Evolutionary conservation across 2,113 vertebrate species (phyloP).

Genomic region (Centropus bengalensis): DNA sequence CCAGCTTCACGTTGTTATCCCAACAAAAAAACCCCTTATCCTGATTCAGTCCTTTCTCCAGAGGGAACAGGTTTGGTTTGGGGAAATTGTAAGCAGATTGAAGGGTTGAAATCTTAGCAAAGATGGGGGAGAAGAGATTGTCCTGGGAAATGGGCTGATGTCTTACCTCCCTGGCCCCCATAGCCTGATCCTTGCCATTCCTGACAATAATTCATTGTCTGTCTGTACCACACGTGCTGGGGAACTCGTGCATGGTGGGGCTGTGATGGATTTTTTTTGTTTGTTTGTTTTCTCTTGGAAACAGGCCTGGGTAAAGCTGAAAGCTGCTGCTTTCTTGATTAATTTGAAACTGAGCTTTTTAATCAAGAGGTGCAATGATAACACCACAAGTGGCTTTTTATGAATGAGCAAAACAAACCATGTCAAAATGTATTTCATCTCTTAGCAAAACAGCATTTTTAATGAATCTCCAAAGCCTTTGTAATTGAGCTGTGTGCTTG

Average conservation of each 20-base stretch:
- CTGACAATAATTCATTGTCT: not conserved
- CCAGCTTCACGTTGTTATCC: not conserved
- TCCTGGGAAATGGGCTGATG: not conserved
- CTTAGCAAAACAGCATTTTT: not conserved
- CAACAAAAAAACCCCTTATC: not conserved
- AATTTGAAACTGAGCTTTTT: not conserved
- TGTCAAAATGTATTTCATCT: not conserved
- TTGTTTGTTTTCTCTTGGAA: not conserved
- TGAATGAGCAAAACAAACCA: not conserved
- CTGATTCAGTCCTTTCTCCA: not conserved
- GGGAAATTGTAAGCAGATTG: not conserved
- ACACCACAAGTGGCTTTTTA: not conserved
- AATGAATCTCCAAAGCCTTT: not conserved
- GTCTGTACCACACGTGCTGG: not conserved
- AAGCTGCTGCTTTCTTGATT: not conserved
- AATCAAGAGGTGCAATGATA: not conserved
- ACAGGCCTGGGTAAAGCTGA: not conserved
- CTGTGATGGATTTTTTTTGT: not conserved
- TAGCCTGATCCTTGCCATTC: not conserved
- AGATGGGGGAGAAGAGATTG: accelerated
- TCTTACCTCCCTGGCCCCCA: not conserved
- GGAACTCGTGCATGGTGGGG: not conserved
- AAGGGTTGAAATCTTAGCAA: not conserved
- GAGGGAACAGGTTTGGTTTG: not conserved
- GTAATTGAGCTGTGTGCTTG: not conserved